A percentile compares a stretch with the other conserved stretches of the same genome.
Conservation (phyloP, 2,888 invertebrate species). For the Drosophila quinaria region DNA sequence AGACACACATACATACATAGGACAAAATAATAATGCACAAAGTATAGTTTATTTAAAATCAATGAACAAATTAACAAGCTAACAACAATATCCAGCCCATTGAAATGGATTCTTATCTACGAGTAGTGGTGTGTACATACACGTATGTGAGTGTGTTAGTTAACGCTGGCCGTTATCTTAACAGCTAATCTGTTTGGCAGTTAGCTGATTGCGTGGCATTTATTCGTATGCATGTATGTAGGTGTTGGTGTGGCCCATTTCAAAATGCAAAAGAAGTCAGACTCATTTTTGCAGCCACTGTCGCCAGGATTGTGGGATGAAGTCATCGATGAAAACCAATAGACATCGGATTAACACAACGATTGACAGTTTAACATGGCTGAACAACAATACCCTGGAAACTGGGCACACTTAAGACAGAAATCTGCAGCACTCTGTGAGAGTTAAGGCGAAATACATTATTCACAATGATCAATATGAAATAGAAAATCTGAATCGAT, state of each 20-base stretch:
- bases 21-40: neutral
- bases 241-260: neutral
- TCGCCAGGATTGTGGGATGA: neutral
- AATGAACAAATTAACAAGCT: conserved; percentile 12
- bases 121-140: neutral
- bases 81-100: conserved; percentile 13
- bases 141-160: too few species aligned
- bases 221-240: neutral
- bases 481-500: neutral
- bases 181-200: conserved; percentile 28
- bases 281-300: neutral
- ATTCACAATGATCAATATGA: too few species aligned
- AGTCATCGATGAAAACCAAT: conserved; percentile 11
- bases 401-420: conserved; percentile 44
- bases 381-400: conserved; percentile 49
- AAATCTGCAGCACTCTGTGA: conserved; percentile 38
- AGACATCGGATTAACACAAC: conserved; percentile 14
- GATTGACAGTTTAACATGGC: conserved; percentile 53
- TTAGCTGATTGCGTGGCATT: conserved; percentile 28
- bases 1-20: too few species aligned
- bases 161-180: conserved; percentile 27
- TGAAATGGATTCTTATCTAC: conserved; percentile 2
- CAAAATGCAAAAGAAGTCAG: neutral
- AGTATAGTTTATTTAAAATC: conserved; percentile 6
- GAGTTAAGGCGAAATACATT: too few species aligned